Conservation (phyloP, 2,113 vertebrate genomes). For the Seriola aureovittata region DNA sequence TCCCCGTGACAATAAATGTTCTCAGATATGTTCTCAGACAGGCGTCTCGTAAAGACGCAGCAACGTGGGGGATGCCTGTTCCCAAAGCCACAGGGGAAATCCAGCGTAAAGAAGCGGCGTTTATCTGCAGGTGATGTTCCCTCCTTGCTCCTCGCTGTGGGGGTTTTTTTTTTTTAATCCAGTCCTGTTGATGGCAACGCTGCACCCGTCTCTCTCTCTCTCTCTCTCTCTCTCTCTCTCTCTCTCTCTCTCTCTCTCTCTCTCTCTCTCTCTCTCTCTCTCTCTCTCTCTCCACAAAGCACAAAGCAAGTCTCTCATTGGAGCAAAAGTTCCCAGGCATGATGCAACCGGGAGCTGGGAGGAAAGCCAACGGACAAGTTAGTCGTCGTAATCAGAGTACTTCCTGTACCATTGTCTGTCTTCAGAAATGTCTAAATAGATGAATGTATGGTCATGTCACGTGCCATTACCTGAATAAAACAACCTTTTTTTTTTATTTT, state of each 20-base stretch:
- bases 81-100: background rate
- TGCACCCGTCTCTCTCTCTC: conserved; percentile 16
- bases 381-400: background rate
- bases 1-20: background rate
- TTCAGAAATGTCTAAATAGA: background rate
- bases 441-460: too few species aligned
- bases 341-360: conserved; percentile 62
- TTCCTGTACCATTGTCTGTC: background rate
- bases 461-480: background rate
- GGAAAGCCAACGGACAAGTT: conserved; percentile 17
- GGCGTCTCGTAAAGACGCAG: background rate
- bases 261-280: background rate
- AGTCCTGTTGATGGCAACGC: conserved; percentile 48
- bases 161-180: conserved; percentile 37
- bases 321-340: conserved; percentile 81
- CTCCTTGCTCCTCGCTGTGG: background rate
- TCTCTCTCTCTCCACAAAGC: conserved; percentile 25
- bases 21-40: background rate
- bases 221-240: conserved; percentile 7
- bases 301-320: conserved; percentile 66
- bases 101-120: background rate
- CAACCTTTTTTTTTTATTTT: background rate
- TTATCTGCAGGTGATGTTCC: conserved; percentile 47
- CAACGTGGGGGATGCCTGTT: background rate
- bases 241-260: background rate